Base-by-base conservation (phyloP, 2,113 vertebrate genomes). In the Hemiscyllium ocellatum region DNA sequence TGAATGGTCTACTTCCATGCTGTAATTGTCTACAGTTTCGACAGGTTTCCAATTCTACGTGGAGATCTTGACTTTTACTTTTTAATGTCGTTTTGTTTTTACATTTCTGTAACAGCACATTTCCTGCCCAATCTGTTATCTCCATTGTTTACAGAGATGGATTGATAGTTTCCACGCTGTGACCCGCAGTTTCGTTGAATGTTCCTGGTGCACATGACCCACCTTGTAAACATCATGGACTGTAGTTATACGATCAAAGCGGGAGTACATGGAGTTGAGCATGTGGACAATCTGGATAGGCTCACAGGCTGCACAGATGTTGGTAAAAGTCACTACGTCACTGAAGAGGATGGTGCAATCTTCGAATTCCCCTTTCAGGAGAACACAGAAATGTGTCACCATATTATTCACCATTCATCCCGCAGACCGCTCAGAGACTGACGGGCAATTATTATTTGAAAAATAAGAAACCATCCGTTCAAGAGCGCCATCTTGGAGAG, bases 221-320 rank as follows among this genome's bases (percentile, higher is more conserved):
- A 98, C 97, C 97, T 98, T 98, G 96, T 98, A 98, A 95, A 98
- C 97, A 10, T 96, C 95, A 0, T 98, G 98, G 72, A 98, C 72
- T 12, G 70, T 97, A 78, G 97, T 98, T 94, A 98, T 96, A 12
- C 94, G 96, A 96, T 98, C 98, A 94, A 98, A 98, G 96, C 95
- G 98, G 85, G 97, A 98, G 97, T 98, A 98, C 97, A 98, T 97
- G 96, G 96, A 97, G 96, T 98, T 98, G n/a, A 98, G 97, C 97
- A 97, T 98, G 96, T 97, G 97, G 83, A 98, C 98, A 0, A 96
- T 97, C 50, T 97, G 97, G 95, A 98, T 98, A 95, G 97, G 97
- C 96, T 98, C 97, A 50, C 97, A 98, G 96, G 96, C 97, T 19
- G 97, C 98, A 7, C 97, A 98, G 96, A 97, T 98, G 96, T 97